Percentiles rank a stretch among this genome's conserved stretches.
Conservation (phyloP, 2,113 vertebrate species). For the Nesospiza acunhae region DNA sequence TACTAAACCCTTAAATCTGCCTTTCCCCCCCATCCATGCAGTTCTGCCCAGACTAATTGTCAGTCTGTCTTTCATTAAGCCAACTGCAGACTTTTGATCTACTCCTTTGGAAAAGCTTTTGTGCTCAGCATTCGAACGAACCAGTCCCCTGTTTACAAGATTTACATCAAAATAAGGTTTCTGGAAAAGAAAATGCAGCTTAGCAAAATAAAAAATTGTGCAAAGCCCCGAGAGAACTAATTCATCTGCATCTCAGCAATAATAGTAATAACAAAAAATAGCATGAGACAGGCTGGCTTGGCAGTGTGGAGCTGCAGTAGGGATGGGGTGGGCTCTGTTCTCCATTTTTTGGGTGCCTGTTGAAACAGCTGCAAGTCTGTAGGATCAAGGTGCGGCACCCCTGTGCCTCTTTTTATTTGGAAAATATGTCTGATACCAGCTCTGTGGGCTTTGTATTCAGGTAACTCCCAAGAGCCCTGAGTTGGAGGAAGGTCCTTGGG, state of each 20-base stretch:
- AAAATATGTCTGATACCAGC: background rate
- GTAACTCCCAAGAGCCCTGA: accelerated
- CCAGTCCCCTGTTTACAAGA: slow-evolving; percentile 48
- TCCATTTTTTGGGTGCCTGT: background rate
- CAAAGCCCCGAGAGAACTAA: slow-evolving; percentile 24
- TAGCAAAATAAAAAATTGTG: slow-evolving; percentile 51
- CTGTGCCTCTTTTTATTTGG: background rate
- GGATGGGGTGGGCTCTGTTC: background rate
- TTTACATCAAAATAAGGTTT: slow-evolving; percentile 60
- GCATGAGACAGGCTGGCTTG: background rate
- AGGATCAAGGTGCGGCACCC: background rate
- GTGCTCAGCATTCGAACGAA: slow-evolving; percentile 6
- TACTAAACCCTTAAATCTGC: background rate
- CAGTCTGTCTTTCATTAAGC: slow-evolving; percentile 31
- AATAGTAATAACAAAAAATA: background rate
- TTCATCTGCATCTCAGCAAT: slow-evolving; percentile 16
- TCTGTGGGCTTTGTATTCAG: background rate
- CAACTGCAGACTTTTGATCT: slow-evolving; percentile 39
- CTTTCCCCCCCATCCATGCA: background rate
- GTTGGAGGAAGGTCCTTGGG: accelerated
- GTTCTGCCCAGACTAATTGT: slow-evolving; percentile 1
- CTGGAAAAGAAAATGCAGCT: slow-evolving; percentile 53
- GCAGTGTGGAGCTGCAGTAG: background rate
- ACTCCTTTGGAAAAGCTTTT: slow-evolving; percentile 17
- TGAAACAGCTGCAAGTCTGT: accelerated